Base-by-base conservation (phyloP, 2,797 vertebrate species). In the Acanthopagrus latus region DNA sequence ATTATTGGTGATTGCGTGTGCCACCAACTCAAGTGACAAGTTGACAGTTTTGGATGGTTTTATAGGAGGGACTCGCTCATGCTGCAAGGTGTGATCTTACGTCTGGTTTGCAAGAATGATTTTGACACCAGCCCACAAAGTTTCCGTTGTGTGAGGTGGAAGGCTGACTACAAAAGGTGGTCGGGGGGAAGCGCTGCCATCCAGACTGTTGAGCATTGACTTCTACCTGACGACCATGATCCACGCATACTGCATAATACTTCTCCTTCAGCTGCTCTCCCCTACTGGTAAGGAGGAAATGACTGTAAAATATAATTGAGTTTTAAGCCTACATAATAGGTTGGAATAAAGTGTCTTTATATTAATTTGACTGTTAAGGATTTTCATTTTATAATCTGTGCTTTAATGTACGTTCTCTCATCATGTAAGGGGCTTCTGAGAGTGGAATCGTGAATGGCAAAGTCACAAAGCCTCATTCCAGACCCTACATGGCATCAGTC, bases 401-500 rank as follows among this genome's bases (percentile, higher is more conserved):
- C 41, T 48, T 41, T 62, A 13, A 69, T 78, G 55, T 2, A n/a
- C 7, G 14, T 27, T 63, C 33, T 67, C 12, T 56, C 47, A 3
- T 66, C 12, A 2, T 71, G 6, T 54, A 55, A 96, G 95, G 82
- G 16, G 91, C 86, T 1, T 64, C 85, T 78, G 81, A 80, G 43
- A 91, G 83, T 47, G 56, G 78, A 20, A 94, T 95, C 2, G 41
- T 94, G 4, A 89, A 82, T 11, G 94, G 95, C 0, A 74, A 20
- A 0, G 83, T 65, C 13, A 64, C 79, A 23, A 90, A 91, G 78
- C 78, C 90, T 20, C 94, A 96, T 73, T 95, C 94, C 41, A 93
- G 89, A 81, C 93, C 90, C 62, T 93, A 94, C 91, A 94, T 95
- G 93, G 94, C 76, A 2, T 95, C 95, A 5, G 78, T 96, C 3